Base-by-base conservation (phyloP, 2,113 vertebrate genomes). In the Carollia perspicillata region DNA sequence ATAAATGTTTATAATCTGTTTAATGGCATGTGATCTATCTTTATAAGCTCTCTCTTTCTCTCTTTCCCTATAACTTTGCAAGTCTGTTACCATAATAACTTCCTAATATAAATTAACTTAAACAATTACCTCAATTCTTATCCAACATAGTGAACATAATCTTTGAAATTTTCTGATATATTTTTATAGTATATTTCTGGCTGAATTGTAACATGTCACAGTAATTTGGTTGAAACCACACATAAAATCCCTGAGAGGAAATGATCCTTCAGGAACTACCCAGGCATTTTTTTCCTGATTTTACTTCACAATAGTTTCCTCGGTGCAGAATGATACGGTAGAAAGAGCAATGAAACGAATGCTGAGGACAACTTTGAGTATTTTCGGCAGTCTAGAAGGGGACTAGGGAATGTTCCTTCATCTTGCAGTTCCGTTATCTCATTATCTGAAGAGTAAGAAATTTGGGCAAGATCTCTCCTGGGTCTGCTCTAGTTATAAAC, bases 381-480 rank as follows among this genome's bases (percentile, higher is more conserved):
- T 93, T 58, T 81, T 95, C 20, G 10, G 20, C 33, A 30, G 51
- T 44, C 17, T 14, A 30, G 22, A 47, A 77, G 42, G 5, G 2
- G 30, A 55, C 79, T 51, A 60, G 53, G 14, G 77, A 79, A 60
- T 90, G n/a, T 87, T 42, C 8, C 14, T 72, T 68, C 53, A 84
- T 42, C 23, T 66, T 90, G 26, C 71, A 93, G 51, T 79, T 88
- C 5, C 14, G 84, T 96, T 75, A 74, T 40, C 69, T 92, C 72
- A 91, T 88, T 95, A 93, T 84, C 40, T 79, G 22, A 65, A 28
- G 37, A 88, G 63, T 63, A 69, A 84, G 26, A 95, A 37, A 95
- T 69, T 66, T 96, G 35, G 49, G 79, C 18, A 79, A 84, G 51
- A 84, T 87, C 78, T 90, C 47, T 74, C 63, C 49, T 84, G 81